Evolutionary conservation across 2,797 vertebrate species (phyloP), one percentile per base, ranked within the genome.

Genomic region (Rhabdophis nuchalis): DNA sequence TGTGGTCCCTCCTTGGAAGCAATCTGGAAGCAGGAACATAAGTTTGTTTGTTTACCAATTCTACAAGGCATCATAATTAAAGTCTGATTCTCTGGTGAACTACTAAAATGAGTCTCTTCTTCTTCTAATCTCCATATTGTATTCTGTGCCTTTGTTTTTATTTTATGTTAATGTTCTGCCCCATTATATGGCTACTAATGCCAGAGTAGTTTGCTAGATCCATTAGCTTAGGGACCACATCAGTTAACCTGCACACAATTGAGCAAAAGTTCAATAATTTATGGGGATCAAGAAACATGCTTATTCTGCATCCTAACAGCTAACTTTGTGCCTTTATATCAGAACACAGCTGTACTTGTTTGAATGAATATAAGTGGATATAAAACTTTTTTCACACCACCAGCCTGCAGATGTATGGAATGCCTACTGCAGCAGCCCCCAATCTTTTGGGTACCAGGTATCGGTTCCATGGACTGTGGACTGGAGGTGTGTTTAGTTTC

Each of bases 161-260:
- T 97, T 97, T 96, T 97, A 97, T 97, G 97, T 97, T 96, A 97
- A 97, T 97, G 96, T 96, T 95, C 94, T 94, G 96, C 95, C 93
- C 93, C 56, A 92, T 93, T 92, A 92, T 91, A 96, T 88, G 93
- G 94, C 93, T 95, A 95, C 89, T 97, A 94, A 93, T 97, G 96
- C 96, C 96, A 96, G 94, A 95, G 94, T 60, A 96, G 95, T 97
- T 97, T 97, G 95, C 95, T 96, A 96, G 93, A 90, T 97, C 95
- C 93, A 93, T 97, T 96, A 96, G 92, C 94, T 86, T 96, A 96
- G 94, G 93, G 91, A 97, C 95, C 94, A 93, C 86, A 92, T 93
- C 20, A 82, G 36, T 97, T 97, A 97, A 96, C 23, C 97, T 92
- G 32, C 4, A 97, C 96, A 96, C 91, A 93, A 53, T 95, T 96